Percentiles rank a stretch among this genome's conserved stretches.
Conservation (phyloP, 1,140 invertebrate species). For the Schmidtea mediterranea region DNA sequence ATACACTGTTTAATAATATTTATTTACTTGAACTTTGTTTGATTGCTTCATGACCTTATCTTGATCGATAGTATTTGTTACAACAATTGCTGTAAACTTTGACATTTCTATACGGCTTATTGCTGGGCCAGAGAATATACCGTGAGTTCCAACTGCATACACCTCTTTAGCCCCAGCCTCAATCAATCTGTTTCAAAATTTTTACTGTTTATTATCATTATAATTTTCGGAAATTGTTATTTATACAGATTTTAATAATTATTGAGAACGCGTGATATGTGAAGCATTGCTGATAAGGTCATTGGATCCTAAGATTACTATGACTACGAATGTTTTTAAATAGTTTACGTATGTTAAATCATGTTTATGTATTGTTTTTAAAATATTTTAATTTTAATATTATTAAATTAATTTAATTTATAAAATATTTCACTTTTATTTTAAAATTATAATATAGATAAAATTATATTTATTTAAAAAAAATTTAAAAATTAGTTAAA, state of each 20-base stretch:
- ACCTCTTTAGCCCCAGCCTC: conserved; percentile 90
- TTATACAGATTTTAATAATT: neutral
- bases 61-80: conserved; percentile 97
- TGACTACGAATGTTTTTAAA: too few species aligned
- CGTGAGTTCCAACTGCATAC: conserved; percentile 87
- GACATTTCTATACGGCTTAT: conserved; percentile 79
- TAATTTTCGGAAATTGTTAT: neutral
- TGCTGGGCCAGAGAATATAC: conserved; percentile 84
- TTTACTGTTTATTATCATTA: neutral
- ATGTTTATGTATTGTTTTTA: too few species aligned
- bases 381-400: too few species aligned
- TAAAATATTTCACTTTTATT: too few species aligned
- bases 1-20: neutral
- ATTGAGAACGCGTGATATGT: too few species aligned
- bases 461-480: too few species aligned
- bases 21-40: neutral
- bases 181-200: conserved; percentile 34
- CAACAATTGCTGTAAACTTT: conserved; percentile 84
- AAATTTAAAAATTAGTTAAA: too few species aligned
- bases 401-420: too few species aligned
- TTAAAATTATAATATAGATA: too few species aligned
- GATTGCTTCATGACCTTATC: conserved; percentile 18
- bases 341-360: too few species aligned
- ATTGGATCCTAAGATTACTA: too few species aligned
- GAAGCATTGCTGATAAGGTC: too few species aligned